Evolutionary conservation across 2,113 vertebrate genomes (phyloP).

Genomic region (Aix galericulata): DNA sequence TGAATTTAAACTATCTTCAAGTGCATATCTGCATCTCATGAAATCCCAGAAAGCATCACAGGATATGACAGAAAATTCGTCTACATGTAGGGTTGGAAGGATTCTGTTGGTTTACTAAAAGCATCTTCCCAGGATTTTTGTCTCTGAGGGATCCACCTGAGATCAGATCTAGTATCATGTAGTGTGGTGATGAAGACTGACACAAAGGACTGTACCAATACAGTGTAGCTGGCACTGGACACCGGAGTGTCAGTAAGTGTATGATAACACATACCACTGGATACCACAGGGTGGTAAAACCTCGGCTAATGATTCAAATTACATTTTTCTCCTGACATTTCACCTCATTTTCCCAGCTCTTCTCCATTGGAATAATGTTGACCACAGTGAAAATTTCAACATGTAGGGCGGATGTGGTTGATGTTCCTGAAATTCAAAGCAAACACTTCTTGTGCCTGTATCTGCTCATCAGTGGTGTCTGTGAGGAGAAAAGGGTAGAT

Average conservation of each 20-base stretch:
- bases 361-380: not conserved
- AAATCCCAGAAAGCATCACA: not conserved
- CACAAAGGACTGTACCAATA: not conserved
- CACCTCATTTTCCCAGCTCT: not conserved
- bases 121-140: not conserved
- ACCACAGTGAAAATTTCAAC: not conserved
- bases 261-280: not conserved
- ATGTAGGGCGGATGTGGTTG: not conserved
- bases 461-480: not conserved
- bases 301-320: not conserved
- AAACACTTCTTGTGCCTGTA: not conserved
- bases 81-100: not conserved
- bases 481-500: not conserved
- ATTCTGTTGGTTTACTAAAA: not conserved
- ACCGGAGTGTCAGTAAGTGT: not conserved
- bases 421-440: not conserved
- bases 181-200: not conserved
- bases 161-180: not conserved
- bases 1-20: conserved; percentile 8
- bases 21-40: not conserved
- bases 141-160: not conserved
- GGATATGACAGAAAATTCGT: not conserved
- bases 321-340: not conserved
- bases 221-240: not conserved
- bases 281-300: not conserved